phyloP scores from a whole-genome alignment of 2,113 vertebrate species.

The Mesocricetus auratus region DNA sequence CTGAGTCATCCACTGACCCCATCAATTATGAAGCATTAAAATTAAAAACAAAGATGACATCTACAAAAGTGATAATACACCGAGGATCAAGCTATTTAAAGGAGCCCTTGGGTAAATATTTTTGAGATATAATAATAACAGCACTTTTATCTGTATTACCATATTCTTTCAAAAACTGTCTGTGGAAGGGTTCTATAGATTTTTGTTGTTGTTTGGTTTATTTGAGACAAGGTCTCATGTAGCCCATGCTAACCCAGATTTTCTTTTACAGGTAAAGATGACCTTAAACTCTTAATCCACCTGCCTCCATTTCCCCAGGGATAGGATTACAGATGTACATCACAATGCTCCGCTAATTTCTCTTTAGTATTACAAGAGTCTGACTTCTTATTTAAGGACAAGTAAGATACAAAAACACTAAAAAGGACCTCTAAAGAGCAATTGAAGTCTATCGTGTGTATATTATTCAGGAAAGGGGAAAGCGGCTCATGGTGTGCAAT shows the following conservation, averaged over 20 bases:
- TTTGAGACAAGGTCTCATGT: neutral
- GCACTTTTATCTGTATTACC: neutral
- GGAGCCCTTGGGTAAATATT: neutral
- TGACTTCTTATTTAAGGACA: slow-evolving; percentile 40
- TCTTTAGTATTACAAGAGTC: neutral
- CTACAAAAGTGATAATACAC: neutral
- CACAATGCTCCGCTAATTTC: neutral
- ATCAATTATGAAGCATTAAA: slow-evolving; percentile 42
- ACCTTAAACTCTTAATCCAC: neutral
- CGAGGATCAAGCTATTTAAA: neutral
- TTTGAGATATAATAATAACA: slow-evolving; percentile 30
- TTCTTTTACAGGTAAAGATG: neutral
- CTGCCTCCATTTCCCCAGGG: neutral
- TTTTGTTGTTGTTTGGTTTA: neutral
- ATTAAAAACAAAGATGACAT: neutral
- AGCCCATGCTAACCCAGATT: neutral
- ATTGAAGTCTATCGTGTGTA: neutral
- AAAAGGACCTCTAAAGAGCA: slow-evolving; percentile 9
- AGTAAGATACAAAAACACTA: slow-evolving; percentile 13
- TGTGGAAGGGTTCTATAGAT: neutral
- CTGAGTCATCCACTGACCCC: neutral
- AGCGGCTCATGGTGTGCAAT: neutral
- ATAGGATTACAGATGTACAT: neutral
- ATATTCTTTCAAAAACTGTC: neutral
- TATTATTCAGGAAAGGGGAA: neutral